Conservation (phyloP, 2,113 vertebrate species). For the Martes martes region DNA sequence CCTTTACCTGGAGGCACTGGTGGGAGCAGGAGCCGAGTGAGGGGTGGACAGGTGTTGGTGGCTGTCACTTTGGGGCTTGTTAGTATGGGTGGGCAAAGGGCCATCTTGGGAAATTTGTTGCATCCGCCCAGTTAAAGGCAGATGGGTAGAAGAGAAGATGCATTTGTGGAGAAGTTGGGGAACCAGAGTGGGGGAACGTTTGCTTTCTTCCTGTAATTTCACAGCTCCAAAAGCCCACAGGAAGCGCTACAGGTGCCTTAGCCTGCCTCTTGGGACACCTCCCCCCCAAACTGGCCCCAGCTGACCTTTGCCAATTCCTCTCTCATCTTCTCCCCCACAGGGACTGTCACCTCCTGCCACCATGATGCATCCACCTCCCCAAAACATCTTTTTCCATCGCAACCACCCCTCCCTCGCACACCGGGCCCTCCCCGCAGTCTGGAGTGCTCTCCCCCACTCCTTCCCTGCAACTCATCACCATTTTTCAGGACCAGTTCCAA, state of each 20-base stretch:
- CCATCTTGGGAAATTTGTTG: not conserved
- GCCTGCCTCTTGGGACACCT: not conserved
- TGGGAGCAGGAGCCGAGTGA: not conserved
- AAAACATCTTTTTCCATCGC: not conserved
- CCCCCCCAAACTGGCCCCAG: not conserved
- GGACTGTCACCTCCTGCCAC: not conserved
- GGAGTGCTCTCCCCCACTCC: not conserved
- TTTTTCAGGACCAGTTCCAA: not conserved
- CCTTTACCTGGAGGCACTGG: not conserved
- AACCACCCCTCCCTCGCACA: not conserved
- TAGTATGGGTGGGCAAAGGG: not conserved
- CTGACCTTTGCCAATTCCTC: not conserved
- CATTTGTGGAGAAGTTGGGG: not conserved
- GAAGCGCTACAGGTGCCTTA: not conserved
- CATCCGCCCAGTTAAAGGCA: not conserved
- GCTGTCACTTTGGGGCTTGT: not conserved
- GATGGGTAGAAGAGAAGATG: not conserved
- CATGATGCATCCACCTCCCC: not conserved
- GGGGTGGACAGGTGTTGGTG: too few species aligned
- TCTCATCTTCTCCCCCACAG: not conserved
- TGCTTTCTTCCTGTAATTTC: not conserved
- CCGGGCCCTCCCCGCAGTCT: not conserved
- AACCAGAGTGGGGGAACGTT: rapidly evolving
- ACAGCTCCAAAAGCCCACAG: not conserved
- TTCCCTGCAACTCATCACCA: not conserved